Base-by-base conservation (phyloP, 2,888 invertebrate genomes). In the Dromius quadrimaculatus region DNA sequence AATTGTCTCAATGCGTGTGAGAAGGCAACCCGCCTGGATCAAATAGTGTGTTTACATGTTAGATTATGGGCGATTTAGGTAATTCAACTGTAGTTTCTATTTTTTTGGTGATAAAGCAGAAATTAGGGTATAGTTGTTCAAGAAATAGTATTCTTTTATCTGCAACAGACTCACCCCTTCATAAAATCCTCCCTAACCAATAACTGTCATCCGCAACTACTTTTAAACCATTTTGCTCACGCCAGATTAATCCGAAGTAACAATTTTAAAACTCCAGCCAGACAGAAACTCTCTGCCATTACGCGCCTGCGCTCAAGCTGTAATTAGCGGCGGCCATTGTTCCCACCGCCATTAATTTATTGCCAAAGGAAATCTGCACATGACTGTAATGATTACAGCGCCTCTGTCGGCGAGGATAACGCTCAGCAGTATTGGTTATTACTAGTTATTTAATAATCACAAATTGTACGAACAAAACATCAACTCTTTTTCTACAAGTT, bases 291-390 rank as follows among this genome's bases (percentile, higher is more conserved):
- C n/a, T 9, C 23, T 22, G 11, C 23, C 32, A 38, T 38, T 38
- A 17, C 9, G 23, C 13, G 62, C 20, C 54, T 17, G 32, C 32
- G 23, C 28, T 32, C n/a, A 4, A 1, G 13, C 13, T 36, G 62
- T 41, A 62, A 62, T 62, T 62, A 62, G 62, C 41, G 15, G 62
- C 11, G 23, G 38, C 62, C 62, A 62, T 41, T 62, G 62, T 62
- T 41, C 62, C 17, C 41, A 9, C 20, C 62, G 11, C 43, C 23
- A 15, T 57, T 57, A 66, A 68, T 57, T 71, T 71, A 71, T 63
- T 50, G 54, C 13, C 41, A 62, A 50, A 54, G 62, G 70, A 71
- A 68, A 71, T 71, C 71, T 71, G 71, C 71, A 71, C 71, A 71
- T 63, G 71, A 71, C 63, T 50, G 23, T 71, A 71, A 71, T 71